These are phyloP conservation scores for Hydriomena furcata DNA, from an alignment of 2,888 invertebrate genomes.

Conservation along the genomic window DNA sequence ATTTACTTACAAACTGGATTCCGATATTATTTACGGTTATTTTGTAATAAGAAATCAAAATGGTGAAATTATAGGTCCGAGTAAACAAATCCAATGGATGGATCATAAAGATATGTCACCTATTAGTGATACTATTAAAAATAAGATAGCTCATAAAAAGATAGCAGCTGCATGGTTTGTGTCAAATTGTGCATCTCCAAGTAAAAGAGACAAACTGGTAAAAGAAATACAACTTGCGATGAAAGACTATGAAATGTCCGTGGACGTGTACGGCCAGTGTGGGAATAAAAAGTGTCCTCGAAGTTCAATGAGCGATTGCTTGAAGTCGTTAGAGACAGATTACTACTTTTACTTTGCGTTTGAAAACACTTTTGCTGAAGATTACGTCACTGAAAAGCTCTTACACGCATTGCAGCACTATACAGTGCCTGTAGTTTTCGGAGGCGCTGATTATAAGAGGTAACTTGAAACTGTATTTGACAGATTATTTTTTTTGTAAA, in stretches of 20 bases:
- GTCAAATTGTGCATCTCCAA: constrained; percentile 51
- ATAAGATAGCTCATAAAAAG: constrained; percentile 23
- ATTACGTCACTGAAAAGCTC: constrained; percentile 68
- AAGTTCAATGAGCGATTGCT: constrained; percentile 41
- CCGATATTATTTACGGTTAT: constrained; percentile 55
- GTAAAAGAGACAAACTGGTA: constrained; percentile 42
- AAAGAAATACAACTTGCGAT: constrained; percentile 38
- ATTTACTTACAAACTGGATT: constrained; percentile 56
- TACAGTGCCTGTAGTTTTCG: constrained; percentile 62
- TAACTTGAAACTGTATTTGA: constrained; percentile 22
- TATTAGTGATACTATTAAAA: constrained; percentile 26
- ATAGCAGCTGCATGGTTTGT: constrained; percentile 53
- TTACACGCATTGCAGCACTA: constrained; percentile 52
- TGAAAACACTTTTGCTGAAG: constrained; percentile 59
- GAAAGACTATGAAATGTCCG: constrained; percentile 34
- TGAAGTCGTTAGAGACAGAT: constrained; percentile 44
- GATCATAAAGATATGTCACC: constrained; percentile 44
- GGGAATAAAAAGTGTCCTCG: constrained; percentile 45
- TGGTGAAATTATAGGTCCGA: constrained; percentile 47
- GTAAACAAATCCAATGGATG: constrained; percentile 44
- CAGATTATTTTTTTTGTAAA: too few relatives aligned
- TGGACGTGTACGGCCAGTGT: constrained; percentile 58
- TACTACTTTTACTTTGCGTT: constrained; percentile 66
- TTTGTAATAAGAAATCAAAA: constrained; percentile 46
- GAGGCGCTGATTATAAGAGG: constrained; percentile 67